phyloP scores from a whole-genome alignment of 2,797 vertebrate genomes.

The Pseudocheirus occidentalis region DNA sequence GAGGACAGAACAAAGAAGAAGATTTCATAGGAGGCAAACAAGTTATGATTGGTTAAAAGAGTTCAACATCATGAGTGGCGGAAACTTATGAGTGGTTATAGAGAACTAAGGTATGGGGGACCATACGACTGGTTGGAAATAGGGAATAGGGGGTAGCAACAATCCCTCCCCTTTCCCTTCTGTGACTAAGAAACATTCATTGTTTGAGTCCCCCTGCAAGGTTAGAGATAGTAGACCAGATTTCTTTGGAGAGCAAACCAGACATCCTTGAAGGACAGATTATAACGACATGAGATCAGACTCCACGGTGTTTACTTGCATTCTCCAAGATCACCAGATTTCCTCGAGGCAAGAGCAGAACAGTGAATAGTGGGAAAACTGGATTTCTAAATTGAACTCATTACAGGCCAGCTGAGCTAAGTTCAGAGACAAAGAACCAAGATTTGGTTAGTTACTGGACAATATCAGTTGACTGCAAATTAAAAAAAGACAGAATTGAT shows the following conservation, averaged over 20 bases:
- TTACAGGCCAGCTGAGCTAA: neutral
- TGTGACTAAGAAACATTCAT: neutral
- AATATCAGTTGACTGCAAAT: neutral
- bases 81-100: neutral
- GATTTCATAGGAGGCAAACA: neutral
- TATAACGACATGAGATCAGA: too few species aligned
- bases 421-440: neutral
- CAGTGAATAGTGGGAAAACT: neutral
- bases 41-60: neutral
- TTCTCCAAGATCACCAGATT: neutral
- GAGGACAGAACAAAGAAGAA: neutral
- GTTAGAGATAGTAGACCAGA: neutral
- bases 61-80: neutral
- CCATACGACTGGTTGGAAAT: neutral
- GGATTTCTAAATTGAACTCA: neutral
- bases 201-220: neutral
- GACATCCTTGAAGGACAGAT: neutral
- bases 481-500: neutral
- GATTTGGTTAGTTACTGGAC: neutral
- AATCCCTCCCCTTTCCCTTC: neutral
- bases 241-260: neutral
- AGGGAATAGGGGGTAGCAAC: neutral
- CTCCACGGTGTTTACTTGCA: neutral
- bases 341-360: neutral
- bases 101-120: neutral